Evolutionary conservation across 2,797 vertebrate species (phyloP), one percentile per base, ranked within the genome.

Genomic region (Pyrocephalus nanus): DNA sequence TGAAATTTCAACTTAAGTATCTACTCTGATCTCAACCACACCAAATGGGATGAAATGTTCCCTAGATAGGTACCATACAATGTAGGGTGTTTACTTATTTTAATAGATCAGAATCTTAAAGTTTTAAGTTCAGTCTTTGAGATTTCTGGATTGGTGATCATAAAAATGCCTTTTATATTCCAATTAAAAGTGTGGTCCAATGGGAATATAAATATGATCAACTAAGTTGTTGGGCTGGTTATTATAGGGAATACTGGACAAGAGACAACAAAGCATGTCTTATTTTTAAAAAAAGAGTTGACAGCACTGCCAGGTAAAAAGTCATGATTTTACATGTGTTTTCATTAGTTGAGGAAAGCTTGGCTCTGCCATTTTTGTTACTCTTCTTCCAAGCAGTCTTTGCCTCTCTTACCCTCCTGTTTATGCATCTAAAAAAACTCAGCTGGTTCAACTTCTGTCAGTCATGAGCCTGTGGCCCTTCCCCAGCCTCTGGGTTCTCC

Each of bases 71-170:
- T 51, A 65, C 66, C 26, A 14, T 65, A 26, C 15, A 51, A 0
- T 55, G 15, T 62, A 62, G 20, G 7, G 9, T 71, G 69, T 85
- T 20, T 7, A 74, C 29, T 43, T 53, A 15, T 43, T 85, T 67
- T 60, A 76, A 13, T 89, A 77, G 50, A 40, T 73, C 13, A 73
- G 38, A 76, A 73, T 73, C 47, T 70, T 36, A 32, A 87, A 66
- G 18, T 88, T 89, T 91, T 80, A 85, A 82, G 29, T 45, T 36
- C 36, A 34, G 27, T 88, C n/a, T 8, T 73, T 80, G 72, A 55
- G 50, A 83, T 86, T 86, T 32, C n/a, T 90, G 19, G 26, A 48
- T 48, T 14, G 8, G 4, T 79, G 48, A 85, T 85, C 45, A 65
- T 32, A 70, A 85, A 92, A 95, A 66, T 70, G 29, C 15, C 25